phyloP scores from a whole-genome alignment of 1,140 invertebrate genomes.

The Aphidius gifuensis region DNA sequence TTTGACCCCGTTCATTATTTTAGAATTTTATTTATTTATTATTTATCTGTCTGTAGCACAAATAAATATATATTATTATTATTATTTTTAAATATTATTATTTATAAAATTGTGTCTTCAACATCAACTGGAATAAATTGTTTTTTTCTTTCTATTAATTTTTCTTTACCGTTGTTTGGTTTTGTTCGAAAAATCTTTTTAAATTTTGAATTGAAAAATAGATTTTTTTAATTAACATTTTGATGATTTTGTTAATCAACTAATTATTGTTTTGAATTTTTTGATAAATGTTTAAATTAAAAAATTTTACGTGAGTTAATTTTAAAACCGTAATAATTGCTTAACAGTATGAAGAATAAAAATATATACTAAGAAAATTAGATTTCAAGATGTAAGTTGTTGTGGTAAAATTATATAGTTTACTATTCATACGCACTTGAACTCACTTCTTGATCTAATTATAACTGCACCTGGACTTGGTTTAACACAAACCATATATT shows the following conservation, averaged over 20 bases:
- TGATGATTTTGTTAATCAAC: too few relatives aligned
- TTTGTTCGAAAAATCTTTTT: neutral
- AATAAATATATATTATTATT: too few relatives aligned
- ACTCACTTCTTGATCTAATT: conserved; percentile 23
- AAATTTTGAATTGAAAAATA: neutral
- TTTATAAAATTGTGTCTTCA: too few relatives aligned
- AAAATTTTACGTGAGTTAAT: neutral
- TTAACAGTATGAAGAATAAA: neutral
- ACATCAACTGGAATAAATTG: too few relatives aligned
- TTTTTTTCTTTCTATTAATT: too few relatives aligned
- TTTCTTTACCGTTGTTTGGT: too few relatives aligned
- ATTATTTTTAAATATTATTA: too few relatives aligned
- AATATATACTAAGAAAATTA: neutral
- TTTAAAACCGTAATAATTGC: conserved; percentile 21
- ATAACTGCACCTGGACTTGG: conserved; percentile 25
- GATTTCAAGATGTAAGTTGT: neutral
- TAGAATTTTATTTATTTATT: too few relatives aligned
- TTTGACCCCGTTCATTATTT: too few relatives aligned
- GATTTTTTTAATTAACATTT: neutral
- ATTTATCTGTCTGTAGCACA: too few relatives aligned
- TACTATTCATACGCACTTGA: conserved; percentile 14
- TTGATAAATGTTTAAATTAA: too few relatives aligned
- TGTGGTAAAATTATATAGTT: neutral
- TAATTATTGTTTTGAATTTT: too few relatives aligned
- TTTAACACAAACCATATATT: neutral